Percentiles rank a stretch among this genome's conserved stretches.
These are phyloP conservation scores for Oceanodroma leucorhoa DNA, from an alignment of 2,797 vertebrate species.

Conservation along the genomic window DNA sequence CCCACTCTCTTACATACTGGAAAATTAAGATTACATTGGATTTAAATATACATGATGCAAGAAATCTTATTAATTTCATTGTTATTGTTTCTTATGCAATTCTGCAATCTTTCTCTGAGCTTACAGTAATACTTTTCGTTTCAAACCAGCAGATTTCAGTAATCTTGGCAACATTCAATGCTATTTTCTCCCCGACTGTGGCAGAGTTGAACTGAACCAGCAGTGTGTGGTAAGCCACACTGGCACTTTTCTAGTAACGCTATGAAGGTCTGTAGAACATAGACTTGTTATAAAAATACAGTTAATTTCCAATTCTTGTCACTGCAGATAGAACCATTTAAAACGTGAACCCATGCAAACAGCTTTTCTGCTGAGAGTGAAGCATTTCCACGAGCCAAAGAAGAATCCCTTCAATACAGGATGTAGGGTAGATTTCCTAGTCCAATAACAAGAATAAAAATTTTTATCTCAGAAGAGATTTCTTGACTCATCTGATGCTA, in stretches of 20 bases:
- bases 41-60: background rate
- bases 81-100: background rate
- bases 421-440: background rate
- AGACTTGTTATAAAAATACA: background rate
- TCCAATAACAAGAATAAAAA: background rate
- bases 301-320: background rate
- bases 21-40: background rate
- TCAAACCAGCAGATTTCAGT: background rate
- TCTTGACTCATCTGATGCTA: background rate
- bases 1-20: background rate
- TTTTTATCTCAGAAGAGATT: background rate
- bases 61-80: background rate
- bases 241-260: background rate
- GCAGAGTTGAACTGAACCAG: background rate
- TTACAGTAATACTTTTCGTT: background rate
- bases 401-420: background rate
- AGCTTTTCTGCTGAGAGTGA: background rate
- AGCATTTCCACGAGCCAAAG: background rate
- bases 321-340: background rate
- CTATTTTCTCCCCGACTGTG: background rate
- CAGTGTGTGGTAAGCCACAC: background rate
- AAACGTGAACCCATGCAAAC: background rate
- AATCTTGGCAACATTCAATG: background rate
- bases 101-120: background rate
- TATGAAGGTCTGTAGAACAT: background rate